phyloP scores from a whole-genome alignment of 2,888 invertebrate genomes.

The Xestia xanthographa region DNA sequence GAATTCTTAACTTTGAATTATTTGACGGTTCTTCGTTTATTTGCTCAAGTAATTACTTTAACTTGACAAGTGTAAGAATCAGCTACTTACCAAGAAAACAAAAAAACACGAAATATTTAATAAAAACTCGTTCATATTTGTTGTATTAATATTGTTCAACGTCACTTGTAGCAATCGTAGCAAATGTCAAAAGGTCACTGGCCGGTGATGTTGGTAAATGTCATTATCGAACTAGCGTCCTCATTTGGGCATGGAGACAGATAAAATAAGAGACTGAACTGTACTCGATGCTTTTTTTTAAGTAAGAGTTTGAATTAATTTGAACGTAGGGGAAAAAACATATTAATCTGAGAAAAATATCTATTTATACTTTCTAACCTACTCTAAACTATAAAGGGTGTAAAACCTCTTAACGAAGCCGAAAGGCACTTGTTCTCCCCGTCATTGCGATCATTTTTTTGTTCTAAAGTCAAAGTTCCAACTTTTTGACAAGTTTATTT shows the following conservation, averaged over 20 bases:
- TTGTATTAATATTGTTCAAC: constrained; percentile 3
- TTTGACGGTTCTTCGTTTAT: too few species aligned
- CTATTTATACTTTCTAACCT: background rate
- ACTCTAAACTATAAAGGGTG: background rate
- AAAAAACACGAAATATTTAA: background rate
- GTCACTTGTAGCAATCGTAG: constrained; percentile 4
- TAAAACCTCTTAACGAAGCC: too few species aligned
- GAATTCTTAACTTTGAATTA: too few species aligned
- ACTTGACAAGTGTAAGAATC: background rate
- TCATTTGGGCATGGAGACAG: constrained; percentile 13
- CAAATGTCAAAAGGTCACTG: constrained; percentile 49
- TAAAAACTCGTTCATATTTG: constrained; percentile 14
- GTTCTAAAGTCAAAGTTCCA: too few species aligned
- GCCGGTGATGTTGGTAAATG: constrained; percentile 24
- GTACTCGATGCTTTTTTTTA: background rate
- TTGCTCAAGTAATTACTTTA: too few species aligned
- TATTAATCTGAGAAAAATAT: background rate
- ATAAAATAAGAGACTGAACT: constrained; percentile 7
- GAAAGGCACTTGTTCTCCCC: too few species aligned
- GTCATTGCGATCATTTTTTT: too few species aligned
- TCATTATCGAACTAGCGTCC: constrained; percentile 33
- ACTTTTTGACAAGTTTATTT: too few species aligned
- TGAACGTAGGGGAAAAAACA: background rate
- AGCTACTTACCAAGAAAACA: background rate
- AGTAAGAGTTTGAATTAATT: background rate